Conservation (phyloP, 2,888 invertebrate species). For the Nysson spinosus region DNA sequence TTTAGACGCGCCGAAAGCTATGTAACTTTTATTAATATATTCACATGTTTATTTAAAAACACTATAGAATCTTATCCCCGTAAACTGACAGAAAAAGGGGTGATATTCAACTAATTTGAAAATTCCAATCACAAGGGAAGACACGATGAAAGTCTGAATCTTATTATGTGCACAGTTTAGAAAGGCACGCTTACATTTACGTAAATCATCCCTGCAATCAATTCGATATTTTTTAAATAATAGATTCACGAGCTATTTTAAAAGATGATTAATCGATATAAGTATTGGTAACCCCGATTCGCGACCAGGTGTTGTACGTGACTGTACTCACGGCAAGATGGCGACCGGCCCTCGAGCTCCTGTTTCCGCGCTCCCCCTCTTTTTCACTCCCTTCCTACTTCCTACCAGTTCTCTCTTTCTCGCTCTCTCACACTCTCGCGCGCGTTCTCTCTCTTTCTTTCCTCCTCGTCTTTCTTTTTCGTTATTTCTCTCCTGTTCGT, state of each 20-base stretch:
- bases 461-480: slow-evolving; percentile 47
- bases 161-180: too few species aligned
- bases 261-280: slow-evolving; percentile 44
- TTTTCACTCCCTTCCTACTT: slow-evolving; percentile 13
- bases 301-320: slow-evolving; percentile 61
- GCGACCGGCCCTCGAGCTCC: slow-evolving; percentile 74
- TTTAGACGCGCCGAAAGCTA: slow-evolving; percentile 36
- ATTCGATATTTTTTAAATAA: slow-evolving; percentile 6
- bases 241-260: slow-evolving; percentile 18
- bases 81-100: too few species aligned
- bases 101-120: too few species aligned
- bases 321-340: slow-evolving; percentile 76
- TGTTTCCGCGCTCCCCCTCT: slow-evolving; percentile 66
- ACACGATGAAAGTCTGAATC: too few species aligned
- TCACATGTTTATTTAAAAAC: too few species aligned
- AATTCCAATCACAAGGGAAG: too few species aligned
- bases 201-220: too few species aligned
- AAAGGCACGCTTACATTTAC: too few species aligned
- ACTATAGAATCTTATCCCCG: too few species aligned
- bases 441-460: slow-evolving; percentile 11
- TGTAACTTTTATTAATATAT: slow-evolving; percentile 55
- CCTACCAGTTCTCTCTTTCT: slow-evolving; percentile 17
- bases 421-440: slow-evolving; percentile 8
- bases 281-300: slow-evolving; percentile 58
- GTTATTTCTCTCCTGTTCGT: slow-evolving; percentile 31